Conservation (phyloP, 2,113 vertebrate species). For the Pavo muticus region DNA sequence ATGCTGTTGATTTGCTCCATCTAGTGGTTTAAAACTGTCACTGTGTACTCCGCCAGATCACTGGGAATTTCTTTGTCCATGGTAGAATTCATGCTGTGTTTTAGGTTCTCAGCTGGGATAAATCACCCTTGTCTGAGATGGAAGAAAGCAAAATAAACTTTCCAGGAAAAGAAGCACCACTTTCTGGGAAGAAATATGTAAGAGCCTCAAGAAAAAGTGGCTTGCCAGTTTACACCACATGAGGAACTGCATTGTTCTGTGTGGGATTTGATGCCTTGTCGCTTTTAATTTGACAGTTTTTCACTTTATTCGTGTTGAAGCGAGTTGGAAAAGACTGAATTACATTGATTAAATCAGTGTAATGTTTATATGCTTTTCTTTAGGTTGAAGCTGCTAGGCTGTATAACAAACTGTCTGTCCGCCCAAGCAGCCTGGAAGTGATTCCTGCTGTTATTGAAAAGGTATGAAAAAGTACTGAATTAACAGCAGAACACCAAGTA, state of each 20-base stretch:
- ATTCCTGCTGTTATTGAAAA: constrained; percentile 93
- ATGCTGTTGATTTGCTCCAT: constrained; percentile 22
- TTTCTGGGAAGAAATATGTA: not conserved
- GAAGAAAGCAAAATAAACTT: not conserved
- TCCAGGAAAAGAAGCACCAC: not conserved
- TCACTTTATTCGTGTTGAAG: not conserved
- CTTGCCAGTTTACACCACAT: not conserved
- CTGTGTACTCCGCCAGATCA: not conserved
- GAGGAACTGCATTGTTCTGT: not conserved
- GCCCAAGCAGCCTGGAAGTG: constrained; percentile 87
- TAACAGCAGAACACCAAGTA: not conserved
- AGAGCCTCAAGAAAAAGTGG: rapidly evolving
- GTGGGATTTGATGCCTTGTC: not conserved
- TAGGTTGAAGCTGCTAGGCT: constrained; percentile 95
- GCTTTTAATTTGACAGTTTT: not conserved
- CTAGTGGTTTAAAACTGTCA: not conserved
- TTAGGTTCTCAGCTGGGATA: not conserved
- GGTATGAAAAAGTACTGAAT: constrained; percentile 76
- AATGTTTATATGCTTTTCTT: not conserved
- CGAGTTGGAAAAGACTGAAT: not conserved
- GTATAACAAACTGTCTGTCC: constrained; percentile 92
- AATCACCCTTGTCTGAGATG: not conserved
- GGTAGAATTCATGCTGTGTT: not conserved
- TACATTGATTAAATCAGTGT: not conserved
- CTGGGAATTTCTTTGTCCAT: not conserved